Percentiles rank a stretch among this genome's conserved stretches.
Evolutionary conservation across 2,888 invertebrate species (phyloP).

Genomic region (Pharmacophagus antenor): DNA sequence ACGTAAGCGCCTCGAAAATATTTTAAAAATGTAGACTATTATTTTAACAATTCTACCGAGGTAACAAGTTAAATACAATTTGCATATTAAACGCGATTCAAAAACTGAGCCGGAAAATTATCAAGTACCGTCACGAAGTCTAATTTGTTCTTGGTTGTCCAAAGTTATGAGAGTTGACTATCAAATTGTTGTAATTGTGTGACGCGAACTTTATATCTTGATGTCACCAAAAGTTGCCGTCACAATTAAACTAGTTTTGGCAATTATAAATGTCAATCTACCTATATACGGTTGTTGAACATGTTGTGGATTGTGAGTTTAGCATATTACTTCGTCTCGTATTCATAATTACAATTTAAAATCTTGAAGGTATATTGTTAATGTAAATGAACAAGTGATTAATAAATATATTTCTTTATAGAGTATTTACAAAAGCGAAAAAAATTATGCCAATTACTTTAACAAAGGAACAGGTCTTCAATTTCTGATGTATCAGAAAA

Average conservation of each 20-base stretch:
- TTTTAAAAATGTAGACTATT: constrained; percentile 27
- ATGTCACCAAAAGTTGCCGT: constrained; percentile 53
- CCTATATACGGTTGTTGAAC: constrained; percentile 25
- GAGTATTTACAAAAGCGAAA: too few relatives aligned
- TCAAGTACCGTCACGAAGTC: constrained; percentile 47
- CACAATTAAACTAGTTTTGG: constrained; percentile 55
- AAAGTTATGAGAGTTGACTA: constrained; percentile 52
- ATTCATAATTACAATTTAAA: not conserved
- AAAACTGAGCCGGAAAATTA: constrained; percentile 42
- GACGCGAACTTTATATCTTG: constrained; percentile 58
- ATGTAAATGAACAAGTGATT: not conserved
- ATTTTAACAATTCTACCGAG: constrained; percentile 32
- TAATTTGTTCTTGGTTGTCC: constrained; percentile 52
- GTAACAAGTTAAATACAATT: constrained; percentile 49
- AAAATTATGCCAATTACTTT: too few relatives aligned
- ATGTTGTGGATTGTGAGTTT: constrained; percentile 10
- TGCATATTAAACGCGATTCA: constrained; percentile 39
- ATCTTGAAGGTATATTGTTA: not conserved
- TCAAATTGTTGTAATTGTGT: constrained; percentile 63
- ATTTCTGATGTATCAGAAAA: not conserved
- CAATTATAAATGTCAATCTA: constrained; percentile 42
- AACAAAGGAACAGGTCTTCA: too few relatives aligned
- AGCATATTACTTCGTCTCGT: not conserved
- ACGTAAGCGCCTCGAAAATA: constrained; percentile 2
- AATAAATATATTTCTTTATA: too few relatives aligned